Evolutionary conservation across 30 jellyfish, hydroid and myxozoan species (phyloP).

Genomic region (Morbakka virulenta): DNA sequence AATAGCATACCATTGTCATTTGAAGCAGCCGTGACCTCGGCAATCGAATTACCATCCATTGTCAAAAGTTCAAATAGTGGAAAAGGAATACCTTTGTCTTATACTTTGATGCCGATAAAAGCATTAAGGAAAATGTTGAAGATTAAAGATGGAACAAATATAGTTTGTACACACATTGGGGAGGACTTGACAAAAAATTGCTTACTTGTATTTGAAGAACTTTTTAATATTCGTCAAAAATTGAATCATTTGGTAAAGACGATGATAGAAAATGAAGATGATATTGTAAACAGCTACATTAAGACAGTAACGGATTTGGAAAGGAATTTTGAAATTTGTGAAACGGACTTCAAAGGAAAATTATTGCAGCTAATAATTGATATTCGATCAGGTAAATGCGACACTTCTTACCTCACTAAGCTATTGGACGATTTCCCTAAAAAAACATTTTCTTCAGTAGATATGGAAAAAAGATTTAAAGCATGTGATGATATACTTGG

Average conservation of each 20-base stretch:
- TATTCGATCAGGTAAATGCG: conserved; percentile 25
- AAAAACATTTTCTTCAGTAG: conserved; percentile 13
- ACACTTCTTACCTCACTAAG: background rate
- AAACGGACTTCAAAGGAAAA: conserved; percentile 21
- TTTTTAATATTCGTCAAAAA: conserved; percentile 19
- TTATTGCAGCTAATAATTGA: conserved; percentile 14
- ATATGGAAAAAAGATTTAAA: background rate
- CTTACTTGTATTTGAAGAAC: conserved; percentile 15
- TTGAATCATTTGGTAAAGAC: conserved; percentile 15
- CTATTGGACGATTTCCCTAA: background rate
- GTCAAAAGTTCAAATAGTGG: conserved; percentile 43
- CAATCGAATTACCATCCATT: conserved; percentile 24
- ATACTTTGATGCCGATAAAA: conserved; percentile 27
- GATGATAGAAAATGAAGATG: conserved; percentile 3
- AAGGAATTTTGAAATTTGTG: conserved; percentile 16
- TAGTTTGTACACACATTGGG: conserved; percentile 19
- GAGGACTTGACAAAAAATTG: conserved; percentile 13
- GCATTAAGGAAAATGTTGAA: conserved; percentile 41
- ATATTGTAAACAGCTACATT: background rate
- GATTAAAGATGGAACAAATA: background rate
- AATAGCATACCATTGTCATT: conserved; percentile 48
- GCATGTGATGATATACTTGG: background rate
- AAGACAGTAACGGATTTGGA: conserved; percentile 28
- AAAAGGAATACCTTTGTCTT: conserved; percentile 47
- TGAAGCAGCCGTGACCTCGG: conserved; percentile 29